phyloP scores from a whole-genome alignment of 37 sponge, comb jelly and placozoan species.

The Ianthella basta region DNA sequence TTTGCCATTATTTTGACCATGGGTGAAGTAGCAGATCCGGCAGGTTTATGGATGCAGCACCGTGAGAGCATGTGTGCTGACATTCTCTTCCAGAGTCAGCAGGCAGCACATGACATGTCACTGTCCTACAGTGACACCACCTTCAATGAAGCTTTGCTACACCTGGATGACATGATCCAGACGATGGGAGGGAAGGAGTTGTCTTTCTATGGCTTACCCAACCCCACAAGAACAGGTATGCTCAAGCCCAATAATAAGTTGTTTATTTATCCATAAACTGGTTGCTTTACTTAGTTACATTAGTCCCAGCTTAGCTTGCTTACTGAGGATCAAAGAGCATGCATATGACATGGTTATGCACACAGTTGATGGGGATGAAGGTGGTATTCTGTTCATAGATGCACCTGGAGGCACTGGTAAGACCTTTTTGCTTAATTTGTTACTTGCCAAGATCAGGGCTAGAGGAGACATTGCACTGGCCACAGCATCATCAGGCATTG shows the following conservation, averaged over 20 bases:
- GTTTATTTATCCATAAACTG: no score
- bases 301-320: neutral
- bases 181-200: slow-evolving; percentile 1
- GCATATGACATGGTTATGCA: slow-evolving; percentile 11
- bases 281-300: no score
- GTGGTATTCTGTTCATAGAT: slow-evolving; percentile 40
- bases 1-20: slow-evolving; percentile 36
- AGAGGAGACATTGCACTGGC: slow-evolving; percentile 38
- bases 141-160: slow-evolving; percentile 13
- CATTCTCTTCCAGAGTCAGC: slow-evolving; percentile 21
- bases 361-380: neutral
- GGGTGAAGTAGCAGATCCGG: slow-evolving; percentile 13
- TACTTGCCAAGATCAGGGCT: slow-evolving; percentile 34
- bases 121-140: neutral
- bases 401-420: slow-evolving; percentile 55
- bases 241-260: no score
- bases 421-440: slow-evolving; percentile 26
- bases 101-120: neutral
- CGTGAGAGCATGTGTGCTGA: slow-evolving; percentile 50
- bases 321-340: slow-evolving; percentile 21
- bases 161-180: slow-evolving; percentile 23
- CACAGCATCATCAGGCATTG: slow-evolving; percentile 51
- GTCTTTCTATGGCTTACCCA: slow-evolving; percentile 22
- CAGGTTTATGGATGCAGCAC: slow-evolving; percentile 5
- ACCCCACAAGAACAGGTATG: neutral